Evolutionary conservation across 2,888 invertebrate species (phyloP).

Genomic region (Orthonevra nobilis): DNA sequence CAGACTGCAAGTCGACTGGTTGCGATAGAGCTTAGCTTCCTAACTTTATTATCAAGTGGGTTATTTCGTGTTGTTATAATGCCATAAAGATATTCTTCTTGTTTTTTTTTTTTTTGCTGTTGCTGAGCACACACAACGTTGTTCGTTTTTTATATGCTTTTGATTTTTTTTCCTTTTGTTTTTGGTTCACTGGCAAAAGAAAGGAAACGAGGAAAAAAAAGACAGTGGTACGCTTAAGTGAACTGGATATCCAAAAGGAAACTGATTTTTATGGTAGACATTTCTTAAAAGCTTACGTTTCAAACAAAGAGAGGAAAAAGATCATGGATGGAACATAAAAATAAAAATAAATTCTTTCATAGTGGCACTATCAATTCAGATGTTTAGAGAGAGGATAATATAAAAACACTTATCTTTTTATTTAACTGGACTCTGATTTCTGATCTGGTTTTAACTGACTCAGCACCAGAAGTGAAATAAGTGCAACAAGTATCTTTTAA

Average conservation of each 20-base stretch:
- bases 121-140: too few relatives aligned
- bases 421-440: too few relatives aligned
- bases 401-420: background rate
- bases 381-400: background rate
- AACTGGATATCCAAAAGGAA: constrained; percentile 41
- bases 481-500: too few relatives aligned
- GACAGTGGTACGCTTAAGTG: constrained; percentile 64
- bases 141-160: too few relatives aligned
- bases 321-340: constrained; percentile 33
- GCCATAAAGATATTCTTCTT: constrained; percentile 40
- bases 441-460: too few relatives aligned
- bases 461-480: too few relatives aligned
- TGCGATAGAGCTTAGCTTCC: constrained; percentile 42
- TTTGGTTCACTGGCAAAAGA: constrained; percentile 1
- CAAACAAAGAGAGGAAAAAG: constrained; percentile 45
- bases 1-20: constrained; percentile 56
- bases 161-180: background rate
- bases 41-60: constrained; percentile 62
- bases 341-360: constrained; percentile 13
- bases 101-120: constrained; percentile 1
- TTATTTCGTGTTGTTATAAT: constrained; percentile 48
- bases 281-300: constrained; percentile 72
- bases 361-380: background rate
- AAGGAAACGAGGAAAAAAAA: constrained; percentile 20
- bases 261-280: constrained; percentile 59